Evolutionary conservation across 2,113 vertebrate genomes (phyloP), one percentile per base, ranked within the genome.

Genomic region (Eulemur rufifrons): DNA sequence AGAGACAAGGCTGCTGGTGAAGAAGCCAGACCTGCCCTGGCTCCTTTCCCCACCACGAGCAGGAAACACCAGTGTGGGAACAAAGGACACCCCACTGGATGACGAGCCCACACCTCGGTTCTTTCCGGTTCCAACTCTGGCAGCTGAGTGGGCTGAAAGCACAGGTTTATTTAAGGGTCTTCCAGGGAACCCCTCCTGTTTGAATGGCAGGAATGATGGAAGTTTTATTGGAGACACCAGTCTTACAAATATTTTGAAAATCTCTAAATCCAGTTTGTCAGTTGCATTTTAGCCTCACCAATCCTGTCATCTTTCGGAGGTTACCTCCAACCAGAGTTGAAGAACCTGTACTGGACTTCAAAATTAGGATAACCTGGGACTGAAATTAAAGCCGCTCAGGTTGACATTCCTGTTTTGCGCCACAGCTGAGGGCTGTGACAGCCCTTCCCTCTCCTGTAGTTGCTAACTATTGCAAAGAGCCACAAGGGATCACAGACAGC

Each of bases 391-490:
- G 34, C 18, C 27, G 80, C 52, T n/a, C 3, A 7, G 17, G 1
- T 73, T 52, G 25, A 54, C 27, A 21, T 2, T 37, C 85, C 37
- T 25, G 0, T 14, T 32, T 2, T 42, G 0, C 8, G 1, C 27
- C 27, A 12, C 15, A 7, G 27, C 27, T 8, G 6, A 18, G 20
- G 45, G 6, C 3, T 25, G 10, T 23, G 3, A 0, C 9, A 11
- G 39, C 1, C 20, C 54, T 45, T 39, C 2, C 10, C 66, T 10
- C 34, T 5, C 14, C 42, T 2, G 2, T 5, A 52, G 23, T n/a
- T 21, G 6, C 52, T 94, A 21, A 37, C 17, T 13, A 8, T 32
- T 68, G 66, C 25, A 37, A 61, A 39, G 25, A 45, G 8, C 11
- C 20, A 14, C 15, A 20, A n/a, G n/a, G 27, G 29, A 39, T 69